Base-by-base conservation (phyloP, 2,113 vertebrate species). In the Dromaius novaehollandiae region DNA sequence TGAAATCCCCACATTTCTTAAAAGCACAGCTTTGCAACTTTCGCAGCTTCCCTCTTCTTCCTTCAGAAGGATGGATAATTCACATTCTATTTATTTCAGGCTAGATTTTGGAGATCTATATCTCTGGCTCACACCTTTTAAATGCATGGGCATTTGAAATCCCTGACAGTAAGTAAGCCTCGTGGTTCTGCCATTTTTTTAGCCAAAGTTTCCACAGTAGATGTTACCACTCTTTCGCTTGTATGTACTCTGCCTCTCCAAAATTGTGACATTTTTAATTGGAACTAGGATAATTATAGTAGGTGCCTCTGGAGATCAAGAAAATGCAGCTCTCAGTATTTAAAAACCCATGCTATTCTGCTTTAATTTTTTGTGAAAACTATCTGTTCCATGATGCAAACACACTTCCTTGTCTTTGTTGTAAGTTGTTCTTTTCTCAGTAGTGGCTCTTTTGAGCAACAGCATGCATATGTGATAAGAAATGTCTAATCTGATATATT, bases 131-230 rank as follows among this genome's bases (percentile, higher is more conserved):
- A 89, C 56, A 50, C 12, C 7, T 53, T 63, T 90, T 30, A 30
- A 75, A 32, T 40, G 5, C 53, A 38, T 50, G 19, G 69, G 11
- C 58, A 48, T 64, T 88, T 36, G 68, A 65, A 8, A 58, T 50
- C 55, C 55, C 7, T 46, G 38, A 64, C 5, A 11, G 22, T 42
- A n/a, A 22, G 14, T 38, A 8, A 22, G 38, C 11, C 2, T 2
- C 2, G 0, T 26, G 2, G 16, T 30, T 53, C 4, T 48, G 8
- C 12, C 11, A 4, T 1, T 16, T 7, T 11, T 18, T 20, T 16
- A 7, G 5, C 8, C 8, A 22, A 40, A 51, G 7, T 53, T 84
- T 76, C 22, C n/a, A 65, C 34, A 34, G 26, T 20, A 9, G 5
- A 9, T 82, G 81, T 50, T 77, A 30, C 11, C n/a, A 19, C 13